These are phyloP conservation scores for Rynchops niger DNA, from an alignment of 2,113 vertebrate genomes.

Conservation along the genomic window DNA sequence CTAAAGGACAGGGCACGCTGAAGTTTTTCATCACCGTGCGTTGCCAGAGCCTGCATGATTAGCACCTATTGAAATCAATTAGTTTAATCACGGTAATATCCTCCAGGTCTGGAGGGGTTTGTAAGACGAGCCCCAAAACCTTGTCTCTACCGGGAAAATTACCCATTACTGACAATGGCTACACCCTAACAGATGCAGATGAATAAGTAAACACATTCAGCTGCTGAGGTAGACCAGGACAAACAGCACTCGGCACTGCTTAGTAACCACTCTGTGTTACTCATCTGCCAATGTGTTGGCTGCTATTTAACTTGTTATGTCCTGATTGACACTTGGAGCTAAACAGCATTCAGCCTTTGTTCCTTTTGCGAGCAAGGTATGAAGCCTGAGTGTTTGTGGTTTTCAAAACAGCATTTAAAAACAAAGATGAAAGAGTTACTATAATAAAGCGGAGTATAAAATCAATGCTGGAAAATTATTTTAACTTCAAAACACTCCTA, in stretches of 20 bases:
- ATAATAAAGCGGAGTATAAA: not conserved
- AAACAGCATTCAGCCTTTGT: slow-evolving; percentile 37
- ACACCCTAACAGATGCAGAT: slow-evolving; percentile 68
- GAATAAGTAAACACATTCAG: slow-evolving; percentile 68
- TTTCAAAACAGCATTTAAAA: slow-evolving; percentile 37
- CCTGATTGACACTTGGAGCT: slow-evolving; percentile 59
- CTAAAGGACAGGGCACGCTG: not conserved
- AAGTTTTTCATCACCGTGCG: not conserved
- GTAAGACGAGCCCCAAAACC: slow-evolving; percentile 33
- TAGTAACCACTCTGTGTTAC: slow-evolving; percentile 55
- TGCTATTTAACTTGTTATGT: slow-evolving; percentile 55
- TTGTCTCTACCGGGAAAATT: slow-evolving; percentile 36
- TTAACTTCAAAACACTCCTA: slow-evolving; percentile 33
- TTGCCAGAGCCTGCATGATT: slow-evolving; percentile 26
- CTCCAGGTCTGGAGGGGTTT: slow-evolving; percentile 21
- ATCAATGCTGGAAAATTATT: slow-evolving; percentile 5
- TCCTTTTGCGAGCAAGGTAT: slow-evolving; percentile 33
- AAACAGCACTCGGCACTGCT: slow-evolving; percentile 50
- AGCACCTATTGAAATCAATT: slow-evolving; percentile 56
- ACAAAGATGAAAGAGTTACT: slow-evolving; percentile 34
- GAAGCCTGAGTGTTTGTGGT: not conserved
- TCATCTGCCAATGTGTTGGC: slow-evolving; percentile 64
- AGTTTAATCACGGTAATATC: slow-evolving; percentile 52
- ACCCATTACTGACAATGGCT: slow-evolving; percentile 43
- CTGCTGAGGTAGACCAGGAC: slow-evolving; percentile 54